These are phyloP conservation scores for Theretra japonica DNA, from an alignment of 2,888 invertebrate genomes.

Conservation along the genomic window DNA sequence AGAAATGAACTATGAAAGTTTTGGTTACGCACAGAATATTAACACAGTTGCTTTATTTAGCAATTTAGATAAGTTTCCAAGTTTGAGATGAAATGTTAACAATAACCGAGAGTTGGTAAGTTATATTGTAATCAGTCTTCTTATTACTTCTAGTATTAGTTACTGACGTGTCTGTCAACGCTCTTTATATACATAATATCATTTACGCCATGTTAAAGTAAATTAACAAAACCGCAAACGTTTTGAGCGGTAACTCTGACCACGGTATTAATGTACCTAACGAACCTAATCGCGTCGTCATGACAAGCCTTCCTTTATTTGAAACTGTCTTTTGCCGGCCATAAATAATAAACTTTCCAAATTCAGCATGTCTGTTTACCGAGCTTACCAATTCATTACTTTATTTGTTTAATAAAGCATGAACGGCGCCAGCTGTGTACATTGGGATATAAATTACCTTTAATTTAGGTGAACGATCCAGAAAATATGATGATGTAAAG, in stretches of 20 bases:
- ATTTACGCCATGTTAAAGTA: not conserved
- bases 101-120: not conserved
- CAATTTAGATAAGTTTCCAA: not conserved
- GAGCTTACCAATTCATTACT: constrained; percentile 76
- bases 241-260: not conserved
- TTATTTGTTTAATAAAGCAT: constrained; percentile 82
- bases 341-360: constrained; percentile 74
- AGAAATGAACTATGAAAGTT: constrained; percentile 33
- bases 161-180: not conserved
- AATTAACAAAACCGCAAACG: constrained; percentile 14
- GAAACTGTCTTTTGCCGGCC: constrained; percentile 56
- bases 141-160: not conserved
- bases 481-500: constrained; percentile 81
- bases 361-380: constrained; percentile 73
- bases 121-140: not conserved
- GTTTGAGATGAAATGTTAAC: constrained; percentile 32
- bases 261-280: constrained; percentile 32
- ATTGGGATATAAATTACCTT: constrained; percentile 81
- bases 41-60: constrained; percentile 17
- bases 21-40: constrained; percentile 19
- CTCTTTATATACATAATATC: not conserved
- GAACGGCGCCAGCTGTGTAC: constrained; percentile 71
- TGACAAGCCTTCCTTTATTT: constrained; percentile 54
- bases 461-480: constrained; percentile 80
- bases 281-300: constrained; percentile 39